Evolutionary conservation across 2,888 invertebrate species (phyloP), one percentile per base, ranked within the genome.

Genomic region (Nemurella pictetii): DNA sequence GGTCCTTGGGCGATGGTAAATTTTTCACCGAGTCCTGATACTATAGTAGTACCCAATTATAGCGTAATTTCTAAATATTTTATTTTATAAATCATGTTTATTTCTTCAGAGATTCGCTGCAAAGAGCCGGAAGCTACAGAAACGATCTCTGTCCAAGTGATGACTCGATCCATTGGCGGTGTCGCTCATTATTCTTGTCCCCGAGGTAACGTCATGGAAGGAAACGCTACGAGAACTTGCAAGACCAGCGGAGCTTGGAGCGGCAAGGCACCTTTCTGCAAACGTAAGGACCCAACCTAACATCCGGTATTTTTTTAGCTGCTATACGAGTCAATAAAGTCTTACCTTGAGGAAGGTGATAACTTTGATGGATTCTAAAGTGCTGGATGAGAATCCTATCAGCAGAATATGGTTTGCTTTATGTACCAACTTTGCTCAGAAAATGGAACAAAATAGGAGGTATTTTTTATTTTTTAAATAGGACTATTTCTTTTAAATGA

Each of bases 151-250:
- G 91, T 92, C 32, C 91, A 92, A 89, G 91, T 93, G 1, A 92
- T 92, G 15, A 94, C 95, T 0, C 92, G 94, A 86, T 95, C 95
- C 86, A 95, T 97, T 32, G 96, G 96, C 3, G 95, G 96, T 0
- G 92, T 95, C 75, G 95, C 96, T 0, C 94, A 94, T 88, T 97
- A 97, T 89, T 93, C 94, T 83, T 97, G 97, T 89, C 94, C 95
- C n/a, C 93, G 95, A 87, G 97, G 97, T 0, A 95, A 95, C 88
- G 93, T 92, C 84, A 92, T 97, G 90, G 93, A 95, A 87, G 97
- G 97, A 36, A 96, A 96, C 89, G 86, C 87, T 0, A 93, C 94
- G 81, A 93, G 97, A 87, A 91, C 93, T 5, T 97, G 97, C 88
- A 90, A 94, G 87, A 93, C 94, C 78, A 94, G 93, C 87, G 97